Conservation (phyloP, 2,113 vertebrate species). For the Budorcas taxicolor region DNA sequence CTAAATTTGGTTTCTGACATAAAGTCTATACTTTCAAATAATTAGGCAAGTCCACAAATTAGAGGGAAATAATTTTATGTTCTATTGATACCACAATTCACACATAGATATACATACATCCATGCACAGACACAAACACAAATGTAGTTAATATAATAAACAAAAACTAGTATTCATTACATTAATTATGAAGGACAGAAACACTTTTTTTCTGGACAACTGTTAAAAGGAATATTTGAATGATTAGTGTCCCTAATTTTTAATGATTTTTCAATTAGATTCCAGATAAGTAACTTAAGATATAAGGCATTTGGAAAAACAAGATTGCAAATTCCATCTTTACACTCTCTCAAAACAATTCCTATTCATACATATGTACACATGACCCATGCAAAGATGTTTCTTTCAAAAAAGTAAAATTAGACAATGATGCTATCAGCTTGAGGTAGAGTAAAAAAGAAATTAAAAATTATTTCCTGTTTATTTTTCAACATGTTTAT, state of each 20-base stretch:
- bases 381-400: not conserved
- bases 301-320: not conserved
- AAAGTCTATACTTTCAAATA: not conserved
- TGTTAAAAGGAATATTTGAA: not conserved
- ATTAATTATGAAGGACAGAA: too few species aligned
- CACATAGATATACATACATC: not conserved
- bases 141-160: not conserved
- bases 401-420: not conserved
- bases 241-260: not conserved
- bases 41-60: not conserved
- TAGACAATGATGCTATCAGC: not conserved
- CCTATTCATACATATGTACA: not conserved
- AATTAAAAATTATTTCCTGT: not conserved
- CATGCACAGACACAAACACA: not conserved
- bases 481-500: not conserved
- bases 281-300: not conserved
- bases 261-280: not conserved
- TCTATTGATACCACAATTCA: not conserved
- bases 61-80: not conserved
- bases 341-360: not conserved
- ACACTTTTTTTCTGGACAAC: not conserved
- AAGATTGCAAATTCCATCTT: not conserved
- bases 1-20: not conserved
- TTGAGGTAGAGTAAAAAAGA: not conserved
- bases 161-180: not conserved